Evolutionary conservation across 2,888 invertebrate species (phyloP).

Genomic region (Scaptomyza tumidula): DNA sequence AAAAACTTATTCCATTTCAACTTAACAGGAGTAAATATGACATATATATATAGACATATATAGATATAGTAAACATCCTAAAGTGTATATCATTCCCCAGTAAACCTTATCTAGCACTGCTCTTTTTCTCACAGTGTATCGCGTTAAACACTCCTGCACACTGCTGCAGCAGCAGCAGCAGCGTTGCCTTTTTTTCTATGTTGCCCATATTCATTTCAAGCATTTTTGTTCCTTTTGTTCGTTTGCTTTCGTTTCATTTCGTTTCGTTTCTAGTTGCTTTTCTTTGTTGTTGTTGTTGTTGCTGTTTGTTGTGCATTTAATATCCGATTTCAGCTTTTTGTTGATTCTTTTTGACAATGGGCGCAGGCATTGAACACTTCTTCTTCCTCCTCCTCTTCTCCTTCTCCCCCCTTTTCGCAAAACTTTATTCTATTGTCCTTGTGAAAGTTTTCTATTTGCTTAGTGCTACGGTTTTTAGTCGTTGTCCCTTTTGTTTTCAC

Average conservation of each 20-base stretch:
- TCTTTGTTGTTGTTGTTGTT: slow-evolving; percentile 38
- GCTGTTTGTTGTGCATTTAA: slow-evolving; percentile 73
- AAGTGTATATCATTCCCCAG: not conserved
- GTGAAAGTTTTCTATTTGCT: slow-evolving; percentile 71
- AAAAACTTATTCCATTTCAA: too few relatives aligned
- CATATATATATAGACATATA: not conserved
- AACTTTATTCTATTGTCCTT: slow-evolving; percentile 37
- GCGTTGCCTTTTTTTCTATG: not conserved
- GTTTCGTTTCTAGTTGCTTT: slow-evolving; percentile 22
- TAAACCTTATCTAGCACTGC: slow-evolving; percentile 1
- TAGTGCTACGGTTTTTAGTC: slow-evolving; percentile 44
- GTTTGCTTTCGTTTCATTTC: not conserved
- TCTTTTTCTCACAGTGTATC: slow-evolving; percentile 35
- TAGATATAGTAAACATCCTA: not conserved
- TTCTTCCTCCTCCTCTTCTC: not conserved
- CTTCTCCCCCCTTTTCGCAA: not conserved
- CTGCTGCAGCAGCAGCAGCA: slow-evolving; percentile 28
- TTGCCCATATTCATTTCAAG: slow-evolving; percentile 52
- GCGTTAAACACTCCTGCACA: slow-evolving; percentile 18
- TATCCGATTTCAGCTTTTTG: slow-evolving; percentile 77
- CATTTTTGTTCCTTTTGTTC: slow-evolving; percentile 54
- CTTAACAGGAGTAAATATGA: too few relatives aligned
- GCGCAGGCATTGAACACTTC: slow-evolving; percentile 66
- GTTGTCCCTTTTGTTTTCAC: slow-evolving; percentile 58
- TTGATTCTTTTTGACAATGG: slow-evolving; percentile 78